These are phyloP conservation scores for Portevinia maculata DNA, from an alignment of 2,888 invertebrate genomes.

Conservation along the genomic window DNA sequence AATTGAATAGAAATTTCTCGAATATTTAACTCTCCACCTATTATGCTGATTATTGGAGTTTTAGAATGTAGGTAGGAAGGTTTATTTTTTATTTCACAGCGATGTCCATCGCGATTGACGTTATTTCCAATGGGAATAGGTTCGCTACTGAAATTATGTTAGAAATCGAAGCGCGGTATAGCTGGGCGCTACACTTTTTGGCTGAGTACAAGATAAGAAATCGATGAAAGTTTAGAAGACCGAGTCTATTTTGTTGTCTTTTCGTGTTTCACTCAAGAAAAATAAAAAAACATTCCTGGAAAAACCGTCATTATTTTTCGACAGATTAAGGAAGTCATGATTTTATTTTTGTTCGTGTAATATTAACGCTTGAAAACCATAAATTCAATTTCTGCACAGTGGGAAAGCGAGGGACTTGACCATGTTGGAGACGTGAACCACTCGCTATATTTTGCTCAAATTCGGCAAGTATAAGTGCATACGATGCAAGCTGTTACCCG, in stretches of 20 bases:
- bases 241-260: not conserved
- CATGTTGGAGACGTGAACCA: too few species aligned
- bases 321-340: too few species aligned
- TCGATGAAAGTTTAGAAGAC: not conserved
- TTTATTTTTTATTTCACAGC: constrained; percentile 7
- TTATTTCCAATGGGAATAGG: constrained; percentile 58
- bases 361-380: too few species aligned
- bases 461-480: too few species aligned
- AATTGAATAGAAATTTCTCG: constrained; percentile 60
- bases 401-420: too few species aligned
- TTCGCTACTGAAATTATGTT: not conserved
- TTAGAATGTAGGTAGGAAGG: constrained; percentile 4
- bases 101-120: constrained; percentile 56
- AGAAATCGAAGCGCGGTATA: constrained; percentile 4
- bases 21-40: constrained; percentile 45
- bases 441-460: too few species aligned
- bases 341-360: too few species aligned
- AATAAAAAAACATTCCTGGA: too few species aligned
- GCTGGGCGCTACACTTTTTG: constrained; percentile 56
- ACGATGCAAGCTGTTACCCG: too few species aligned
- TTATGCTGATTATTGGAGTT: constrained; percentile 61
- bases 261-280: too few species aligned
- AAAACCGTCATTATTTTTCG: too few species aligned
- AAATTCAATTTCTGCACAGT: too few species aligned
- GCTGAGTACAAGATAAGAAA: not conserved